These are phyloP conservation scores for Enteromius paludinosus DNA, from an alignment of 2,797 vertebrate genomes.

Conservation along the genomic window DNA sequence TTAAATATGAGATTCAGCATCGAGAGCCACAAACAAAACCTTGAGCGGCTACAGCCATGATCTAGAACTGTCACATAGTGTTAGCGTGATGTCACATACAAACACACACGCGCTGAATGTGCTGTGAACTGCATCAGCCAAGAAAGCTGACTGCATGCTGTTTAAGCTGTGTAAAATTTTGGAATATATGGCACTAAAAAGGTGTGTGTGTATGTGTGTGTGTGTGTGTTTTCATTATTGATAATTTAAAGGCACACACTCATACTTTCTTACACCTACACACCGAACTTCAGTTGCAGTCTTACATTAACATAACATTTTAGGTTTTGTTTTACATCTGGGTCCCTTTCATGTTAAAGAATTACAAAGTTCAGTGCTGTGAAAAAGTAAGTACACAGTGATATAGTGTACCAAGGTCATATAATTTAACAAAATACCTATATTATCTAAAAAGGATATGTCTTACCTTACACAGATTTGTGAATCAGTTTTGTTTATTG, in stretches of 20 bases:
- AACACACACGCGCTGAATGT: conserved; percentile 10
- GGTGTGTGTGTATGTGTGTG: no score
- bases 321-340: background rate
- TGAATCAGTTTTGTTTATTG: background rate
- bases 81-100: conserved; percentile 60
- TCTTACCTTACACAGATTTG: background rate
- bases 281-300: background rate
- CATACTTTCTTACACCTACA: background rate
- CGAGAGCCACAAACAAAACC: conserved; percentile 52
- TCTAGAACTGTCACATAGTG: conserved; percentile 77
- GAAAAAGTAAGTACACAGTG: background rate
- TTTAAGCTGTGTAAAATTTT: conserved; percentile 6
- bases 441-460: background rate
- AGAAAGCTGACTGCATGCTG: background rate
- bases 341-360: background rate
- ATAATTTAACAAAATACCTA: background rate
- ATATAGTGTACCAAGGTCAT: background rate
- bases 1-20: conserved; percentile 7
- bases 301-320: background rate
- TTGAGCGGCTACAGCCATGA: conserved; percentile 71
- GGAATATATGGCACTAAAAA: background rate
- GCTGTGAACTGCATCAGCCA: conserved; percentile 1
- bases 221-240: background rate
- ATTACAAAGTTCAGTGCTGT: background rate
- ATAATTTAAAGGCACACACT: background rate